phyloP scores from a whole-genome alignment of 2,113 vertebrate species.

The Albula glossodonta region DNA sequence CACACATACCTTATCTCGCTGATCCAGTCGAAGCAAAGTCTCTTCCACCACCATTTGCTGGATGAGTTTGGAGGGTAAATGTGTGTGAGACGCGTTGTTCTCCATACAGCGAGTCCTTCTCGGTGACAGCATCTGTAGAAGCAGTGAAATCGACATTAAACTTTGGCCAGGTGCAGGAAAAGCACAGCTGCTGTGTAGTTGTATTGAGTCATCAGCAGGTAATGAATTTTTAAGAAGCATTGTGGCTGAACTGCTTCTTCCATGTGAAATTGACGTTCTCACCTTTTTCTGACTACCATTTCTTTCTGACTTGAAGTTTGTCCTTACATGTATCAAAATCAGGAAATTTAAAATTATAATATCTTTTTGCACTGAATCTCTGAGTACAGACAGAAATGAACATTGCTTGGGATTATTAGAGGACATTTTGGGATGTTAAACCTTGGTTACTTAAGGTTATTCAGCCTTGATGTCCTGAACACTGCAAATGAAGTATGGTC shows the following conservation, averaged over 20 bases:
- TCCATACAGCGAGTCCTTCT: not conserved
- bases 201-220: not conserved
- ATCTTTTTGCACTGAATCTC: not conserved
- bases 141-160: not conserved
- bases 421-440: not conserved
- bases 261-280: not conserved
- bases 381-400: no score
- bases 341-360: not conserved
- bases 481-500: no score
- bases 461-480: no score
- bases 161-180: no score
- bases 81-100: not conserved
- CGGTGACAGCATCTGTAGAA: not conserved
- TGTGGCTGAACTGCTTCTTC: not conserved
- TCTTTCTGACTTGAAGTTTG: not conserved
- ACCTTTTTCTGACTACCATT: not conserved
- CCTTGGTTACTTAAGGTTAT: no score
- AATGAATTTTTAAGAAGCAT: not conserved
- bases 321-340: not conserved
- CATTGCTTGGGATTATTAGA: not conserved
- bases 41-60: not conserved
- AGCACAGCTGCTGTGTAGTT: not conserved
- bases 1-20: not conserved
- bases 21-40: not conserved
- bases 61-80: not conserved